phyloP scores from a whole-genome alignment of 2,797 vertebrate species.

The Myiothlypis coronata region DNA sequence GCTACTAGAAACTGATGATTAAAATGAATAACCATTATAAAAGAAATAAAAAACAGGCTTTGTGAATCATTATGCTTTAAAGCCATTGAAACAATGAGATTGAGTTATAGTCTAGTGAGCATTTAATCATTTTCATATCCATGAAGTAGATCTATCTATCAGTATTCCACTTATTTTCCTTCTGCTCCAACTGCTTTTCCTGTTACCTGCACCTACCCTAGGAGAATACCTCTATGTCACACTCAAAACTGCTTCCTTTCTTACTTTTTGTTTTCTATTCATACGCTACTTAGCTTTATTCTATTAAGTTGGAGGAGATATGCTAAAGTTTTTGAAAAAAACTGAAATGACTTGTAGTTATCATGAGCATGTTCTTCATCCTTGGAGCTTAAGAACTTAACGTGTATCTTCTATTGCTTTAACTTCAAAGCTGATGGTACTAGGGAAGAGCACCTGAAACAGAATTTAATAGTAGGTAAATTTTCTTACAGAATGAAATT shows the following conservation, averaged over 20 bases:
- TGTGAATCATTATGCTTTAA: not conserved
- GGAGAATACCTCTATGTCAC: not conserved
- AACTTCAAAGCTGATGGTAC: not conserved
- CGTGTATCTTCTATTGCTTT: not conserved
- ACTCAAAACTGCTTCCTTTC: rapidly evolving
- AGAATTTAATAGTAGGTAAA: not conserved
- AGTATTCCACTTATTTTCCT: not conserved
- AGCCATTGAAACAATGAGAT: not conserved
- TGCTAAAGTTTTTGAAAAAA: not conserved
- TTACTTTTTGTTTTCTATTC: not conserved
- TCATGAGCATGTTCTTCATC: not conserved
- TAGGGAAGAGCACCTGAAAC: not conserved
- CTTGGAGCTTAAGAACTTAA: not conserved
- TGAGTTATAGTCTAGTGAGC: not conserved
- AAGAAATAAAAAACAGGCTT: not conserved
- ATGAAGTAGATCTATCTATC: not conserved
- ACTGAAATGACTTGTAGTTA: not conserved
- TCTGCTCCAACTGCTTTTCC: not conserved
- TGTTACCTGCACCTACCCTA: not conserved
- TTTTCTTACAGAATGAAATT: not conserved
- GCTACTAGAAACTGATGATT: not conserved
- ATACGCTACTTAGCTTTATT: not conserved
- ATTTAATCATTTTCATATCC: not conserved
- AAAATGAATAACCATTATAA: not conserved
- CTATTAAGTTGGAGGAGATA: not conserved